Evolutionary conservation across 2,113 vertebrate genomes (phyloP).

Genomic region (Nothocercus julius): DNA sequence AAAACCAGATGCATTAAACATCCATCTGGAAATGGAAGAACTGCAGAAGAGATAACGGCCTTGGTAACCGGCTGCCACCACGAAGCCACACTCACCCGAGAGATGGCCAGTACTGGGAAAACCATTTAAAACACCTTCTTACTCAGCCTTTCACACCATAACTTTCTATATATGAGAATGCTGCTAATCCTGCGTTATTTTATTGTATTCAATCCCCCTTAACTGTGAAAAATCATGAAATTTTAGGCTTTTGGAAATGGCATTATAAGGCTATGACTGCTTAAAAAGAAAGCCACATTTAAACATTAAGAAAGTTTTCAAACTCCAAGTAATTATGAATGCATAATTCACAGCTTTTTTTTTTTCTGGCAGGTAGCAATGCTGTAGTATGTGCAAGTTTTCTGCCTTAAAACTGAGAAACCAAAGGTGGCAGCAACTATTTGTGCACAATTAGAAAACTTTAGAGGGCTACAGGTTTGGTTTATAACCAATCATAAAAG

Average conservation of each 20-base stretch:
- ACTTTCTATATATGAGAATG: not conserved
- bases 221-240: not conserved
- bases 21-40: not conserved
- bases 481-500: not conserved
- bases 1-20: not conserved
- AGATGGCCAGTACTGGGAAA: not conserved
- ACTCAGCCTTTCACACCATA: not conserved
- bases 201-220: not conserved
- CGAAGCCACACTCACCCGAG: not conserved
- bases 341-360: not conserved
- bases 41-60: not conserved
- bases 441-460: not conserved
- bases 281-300: not conserved
- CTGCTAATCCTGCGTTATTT: not conserved
- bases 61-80: accelerated
- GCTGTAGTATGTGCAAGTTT: not conserved
- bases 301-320: not conserved
- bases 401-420: not conserved
- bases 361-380: not conserved
- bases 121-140: not conserved
- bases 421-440: not conserved
- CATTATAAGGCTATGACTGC: not conserved
- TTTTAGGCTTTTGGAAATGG: not conserved
- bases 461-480: not conserved
- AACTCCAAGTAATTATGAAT: not conserved